These are phyloP conservation scores for Ligdia adustata DNA, from an alignment of 2,888 invertebrate species.

Conservation along the genomic window DNA sequence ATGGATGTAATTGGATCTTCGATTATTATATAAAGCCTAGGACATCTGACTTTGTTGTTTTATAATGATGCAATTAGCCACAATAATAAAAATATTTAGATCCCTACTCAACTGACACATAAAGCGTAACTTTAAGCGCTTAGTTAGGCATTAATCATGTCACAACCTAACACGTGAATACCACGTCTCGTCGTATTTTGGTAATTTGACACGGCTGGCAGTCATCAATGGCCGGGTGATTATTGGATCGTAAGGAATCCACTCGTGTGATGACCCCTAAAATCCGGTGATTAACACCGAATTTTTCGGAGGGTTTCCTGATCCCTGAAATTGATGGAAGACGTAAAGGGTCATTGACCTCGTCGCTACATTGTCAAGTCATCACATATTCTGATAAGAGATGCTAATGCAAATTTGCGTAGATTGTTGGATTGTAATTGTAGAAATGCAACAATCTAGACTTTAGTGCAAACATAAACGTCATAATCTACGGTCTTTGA, in stretches of 20 bases:
- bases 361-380: background rate
- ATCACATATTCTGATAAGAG: conserved; percentile 3
- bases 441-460: no score
- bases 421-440: background rate
- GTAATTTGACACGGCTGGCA: conserved; percentile 26
- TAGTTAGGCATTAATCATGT: background rate
- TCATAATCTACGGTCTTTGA: no score
- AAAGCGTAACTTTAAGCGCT: no score
- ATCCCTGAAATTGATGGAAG: background rate
- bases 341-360: conserved; percentile 11
- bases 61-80: no score
- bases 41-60: no score
- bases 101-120: no score
- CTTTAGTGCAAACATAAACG: no score
- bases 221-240: conserved; percentile 24
- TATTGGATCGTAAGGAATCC: conserved; percentile 35
- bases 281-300: conserved; percentile 42
- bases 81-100: no score
- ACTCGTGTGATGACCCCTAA: conserved; percentile 36
- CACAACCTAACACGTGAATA: conserved; percentile 8
- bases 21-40: no score
- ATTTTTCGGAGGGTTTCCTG: conserved; percentile 32
- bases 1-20: no score
- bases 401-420: background rate
- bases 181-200: no score